Conservation (phyloP, 2,113 vertebrate genomes). For the Dissostichus mawsoni region DNA sequence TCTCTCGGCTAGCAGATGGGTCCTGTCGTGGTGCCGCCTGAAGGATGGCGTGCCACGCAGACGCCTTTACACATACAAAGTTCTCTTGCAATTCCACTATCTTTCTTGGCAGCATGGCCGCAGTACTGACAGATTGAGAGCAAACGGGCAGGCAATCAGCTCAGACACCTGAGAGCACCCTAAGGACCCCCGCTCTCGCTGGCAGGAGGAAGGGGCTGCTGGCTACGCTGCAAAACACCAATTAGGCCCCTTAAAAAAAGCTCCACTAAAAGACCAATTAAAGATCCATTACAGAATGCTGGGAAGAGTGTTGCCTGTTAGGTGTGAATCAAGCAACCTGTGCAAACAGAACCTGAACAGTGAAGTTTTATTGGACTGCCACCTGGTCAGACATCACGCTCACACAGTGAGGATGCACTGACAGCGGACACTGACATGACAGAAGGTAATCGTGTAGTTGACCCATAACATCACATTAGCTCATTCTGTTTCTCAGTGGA, state of each 20-base stretch:
- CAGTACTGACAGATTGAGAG: slow-evolving; percentile 83
- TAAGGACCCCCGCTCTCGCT: slow-evolving; percentile 65
- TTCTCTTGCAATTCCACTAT: slow-evolving; percentile 52
- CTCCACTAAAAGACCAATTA: slow-evolving; percentile 77
- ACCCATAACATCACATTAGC: background rate
- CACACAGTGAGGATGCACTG: slow-evolving; percentile 12
- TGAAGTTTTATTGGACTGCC: slow-evolving; percentile 5
- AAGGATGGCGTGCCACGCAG: slow-evolving; percentile 74
- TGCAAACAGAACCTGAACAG: slow-evolving; percentile 18
- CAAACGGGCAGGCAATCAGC: slow-evolving; percentile 83
- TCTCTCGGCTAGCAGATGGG: slow-evolving; percentile 82
- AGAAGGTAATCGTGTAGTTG: background rate
- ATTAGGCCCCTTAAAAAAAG: slow-evolving; percentile 65
- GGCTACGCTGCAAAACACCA: slow-evolving; percentile 65
- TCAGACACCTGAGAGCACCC: slow-evolving; percentile 80
- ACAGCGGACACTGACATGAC: slow-evolving; percentile 10
- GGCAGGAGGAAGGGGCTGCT: slow-evolving; percentile 62
- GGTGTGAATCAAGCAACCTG: slow-evolving; percentile 29
- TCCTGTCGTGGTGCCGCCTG: slow-evolving; percentile 80
- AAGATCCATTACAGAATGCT: slow-evolving; percentile 75
- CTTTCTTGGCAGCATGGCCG: slow-evolving; percentile 68
- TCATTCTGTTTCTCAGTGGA: background rate
- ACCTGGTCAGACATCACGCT: slow-evolving; percentile 3
- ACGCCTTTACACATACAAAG: slow-evolving; percentile 39
- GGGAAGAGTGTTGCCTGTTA: slow-evolving; percentile 59